These are phyloP conservation scores for Mythimna pallens DNA, from an alignment of 2,888 invertebrate species.

Conservation along the genomic window DNA sequence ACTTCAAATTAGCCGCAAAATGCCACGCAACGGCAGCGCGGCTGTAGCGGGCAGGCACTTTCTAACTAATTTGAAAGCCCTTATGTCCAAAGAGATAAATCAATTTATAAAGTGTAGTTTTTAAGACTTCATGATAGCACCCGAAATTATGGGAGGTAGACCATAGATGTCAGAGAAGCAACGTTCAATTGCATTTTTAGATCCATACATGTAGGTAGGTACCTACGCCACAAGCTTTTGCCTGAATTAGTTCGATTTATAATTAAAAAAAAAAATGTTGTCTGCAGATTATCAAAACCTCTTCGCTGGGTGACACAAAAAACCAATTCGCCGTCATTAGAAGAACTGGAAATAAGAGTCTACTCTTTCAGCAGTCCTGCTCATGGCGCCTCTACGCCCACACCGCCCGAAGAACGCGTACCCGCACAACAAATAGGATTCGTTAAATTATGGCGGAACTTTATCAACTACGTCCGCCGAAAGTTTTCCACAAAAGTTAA, in stretches of 20 bases:
- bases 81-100: background rate
- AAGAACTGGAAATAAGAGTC: constrained; percentile 83
- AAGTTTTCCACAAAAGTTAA: constrained; percentile 34
- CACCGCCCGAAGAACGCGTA: constrained; percentile 62
- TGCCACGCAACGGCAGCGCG: no score
- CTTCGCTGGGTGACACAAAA: constrained; percentile 87
- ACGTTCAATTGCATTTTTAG: no score
- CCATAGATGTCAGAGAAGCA: no score
- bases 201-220: no score
- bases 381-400: constrained; percentile 57
- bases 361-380: constrained; percentile 81
- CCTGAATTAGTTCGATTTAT: no score
- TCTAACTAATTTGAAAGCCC: no score
- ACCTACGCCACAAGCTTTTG: no score
- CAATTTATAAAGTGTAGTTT: background rate
- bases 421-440: constrained; percentile 77
- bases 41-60: no score
- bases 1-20: no score
- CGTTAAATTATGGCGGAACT: constrained; percentile 61
- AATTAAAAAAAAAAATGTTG: background rate
- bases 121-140: no score
- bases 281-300: constrained; percentile 82
- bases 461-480: constrained; percentile 54
- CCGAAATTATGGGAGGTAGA: no score
- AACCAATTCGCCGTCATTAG: constrained; percentile 80